phyloP scores from a whole-genome alignment of 2,113 vertebrate genomes.

The Pavo muticus region DNA sequence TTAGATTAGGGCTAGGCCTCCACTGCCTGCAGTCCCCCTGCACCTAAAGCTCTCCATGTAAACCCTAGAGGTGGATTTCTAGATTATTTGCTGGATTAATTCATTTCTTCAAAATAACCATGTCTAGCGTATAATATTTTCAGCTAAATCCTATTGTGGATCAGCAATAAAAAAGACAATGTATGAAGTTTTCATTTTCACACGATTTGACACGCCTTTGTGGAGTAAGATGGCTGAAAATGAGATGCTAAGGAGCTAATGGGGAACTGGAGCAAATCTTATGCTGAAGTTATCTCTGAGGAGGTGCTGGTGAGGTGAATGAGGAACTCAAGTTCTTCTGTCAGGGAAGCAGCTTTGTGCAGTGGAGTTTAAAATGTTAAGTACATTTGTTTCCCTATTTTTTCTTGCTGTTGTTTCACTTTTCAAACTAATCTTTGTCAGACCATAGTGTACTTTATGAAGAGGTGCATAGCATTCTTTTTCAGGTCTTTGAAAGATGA shows the following conservation, averaged over 20 bases:
- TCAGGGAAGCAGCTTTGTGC: neutral
- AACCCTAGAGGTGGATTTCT: neutral
- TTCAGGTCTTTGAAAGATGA: neutral
- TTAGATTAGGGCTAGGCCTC: neutral
- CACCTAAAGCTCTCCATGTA: neutral
- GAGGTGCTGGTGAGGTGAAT: neutral
- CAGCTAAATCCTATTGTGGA: neutral
- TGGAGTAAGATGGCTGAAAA: neutral
- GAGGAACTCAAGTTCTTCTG: neutral
- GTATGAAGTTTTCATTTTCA: neutral
- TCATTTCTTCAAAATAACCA: neutral
- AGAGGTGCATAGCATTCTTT: neutral
- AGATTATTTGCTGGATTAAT: neutral
- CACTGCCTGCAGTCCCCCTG: neutral
- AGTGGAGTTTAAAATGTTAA: neutral
- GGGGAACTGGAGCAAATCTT: neutral
- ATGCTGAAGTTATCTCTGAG: neutral
- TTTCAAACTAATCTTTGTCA: neutral
- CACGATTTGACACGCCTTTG: neutral
- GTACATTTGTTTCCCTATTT: neutral
- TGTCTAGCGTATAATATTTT: neutral
- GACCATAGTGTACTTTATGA: neutral
- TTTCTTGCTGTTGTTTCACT: neutral
- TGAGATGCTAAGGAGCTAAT: rapidly evolving
- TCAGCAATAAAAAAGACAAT: neutral